phyloP scores from a whole-genome alignment of 2,797 vertebrate species.

The Lacerta viridis region DNA sequence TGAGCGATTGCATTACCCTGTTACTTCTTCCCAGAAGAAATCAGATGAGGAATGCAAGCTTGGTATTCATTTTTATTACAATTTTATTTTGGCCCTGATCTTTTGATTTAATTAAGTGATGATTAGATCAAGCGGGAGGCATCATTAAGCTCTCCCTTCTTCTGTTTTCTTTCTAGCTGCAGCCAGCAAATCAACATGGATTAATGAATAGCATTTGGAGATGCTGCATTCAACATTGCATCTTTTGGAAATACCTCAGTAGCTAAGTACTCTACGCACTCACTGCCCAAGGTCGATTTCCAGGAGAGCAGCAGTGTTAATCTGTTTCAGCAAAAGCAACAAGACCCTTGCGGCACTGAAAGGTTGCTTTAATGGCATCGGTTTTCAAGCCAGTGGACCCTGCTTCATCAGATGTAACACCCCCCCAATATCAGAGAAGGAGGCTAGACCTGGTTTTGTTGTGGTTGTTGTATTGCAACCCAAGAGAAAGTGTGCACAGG shows the following conservation, averaged over 20 bases:
- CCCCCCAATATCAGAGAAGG: background rate
- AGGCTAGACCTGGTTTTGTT: background rate
- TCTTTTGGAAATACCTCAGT: conserved; percentile 31
- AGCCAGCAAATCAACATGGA: conserved; percentile 50
- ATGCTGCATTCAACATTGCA: conserved; percentile 52
- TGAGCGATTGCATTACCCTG: conserved; percentile 62
- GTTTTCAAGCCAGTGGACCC: too few relatives aligned
- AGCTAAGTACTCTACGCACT: background rate
- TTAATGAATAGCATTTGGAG: conserved; percentile 60
- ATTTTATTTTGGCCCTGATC: conserved; percentile 66
- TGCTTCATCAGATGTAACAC: too few relatives aligned
- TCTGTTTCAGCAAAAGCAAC: background rate
- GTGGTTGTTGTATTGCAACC: background rate
- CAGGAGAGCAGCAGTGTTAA: background rate
- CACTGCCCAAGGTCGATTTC: background rate
- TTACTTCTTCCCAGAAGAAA: conserved; percentile 70
- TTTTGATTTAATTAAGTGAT: conserved; percentile 73
- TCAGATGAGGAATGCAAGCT: conserved; percentile 69
- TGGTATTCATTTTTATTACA: conserved; percentile 68
- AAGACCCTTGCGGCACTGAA: background rate
- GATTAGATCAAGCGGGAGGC: conserved; percentile 65
- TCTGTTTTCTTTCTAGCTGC: conserved; percentile 53
- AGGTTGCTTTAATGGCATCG: too few relatives aligned
- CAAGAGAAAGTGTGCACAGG: background rate
- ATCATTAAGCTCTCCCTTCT: conserved; percentile 37